These are phyloP conservation scores for Redunca redunca DNA, from an alignment of 2,113 vertebrate species.

Conservation along the genomic window DNA sequence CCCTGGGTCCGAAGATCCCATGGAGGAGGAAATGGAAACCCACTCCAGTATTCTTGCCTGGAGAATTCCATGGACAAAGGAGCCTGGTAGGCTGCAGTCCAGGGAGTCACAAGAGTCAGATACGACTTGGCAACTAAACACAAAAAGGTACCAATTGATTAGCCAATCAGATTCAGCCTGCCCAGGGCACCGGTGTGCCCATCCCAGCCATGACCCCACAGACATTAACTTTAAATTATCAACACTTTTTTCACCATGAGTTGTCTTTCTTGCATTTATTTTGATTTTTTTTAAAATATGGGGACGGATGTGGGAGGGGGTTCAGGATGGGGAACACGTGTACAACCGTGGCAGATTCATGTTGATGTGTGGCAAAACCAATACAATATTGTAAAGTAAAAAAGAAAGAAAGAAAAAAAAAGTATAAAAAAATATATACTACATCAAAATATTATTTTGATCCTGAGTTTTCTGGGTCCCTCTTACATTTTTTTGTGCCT, in stretches of 20 bases:
- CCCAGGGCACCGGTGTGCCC: fast-evolving
- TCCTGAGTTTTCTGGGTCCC: neutral
- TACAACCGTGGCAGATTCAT: no score
- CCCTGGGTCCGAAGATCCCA: neutral
- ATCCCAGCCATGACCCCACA: neutral
- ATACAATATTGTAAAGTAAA: no score
- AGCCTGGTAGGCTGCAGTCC: neutral
- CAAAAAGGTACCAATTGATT: neutral
- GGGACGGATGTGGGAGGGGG: no score
- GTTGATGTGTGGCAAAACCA: no score
- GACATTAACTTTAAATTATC: neutral
- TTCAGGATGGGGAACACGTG: no score
- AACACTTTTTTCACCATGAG: neutral
- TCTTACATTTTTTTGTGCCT: neutral
- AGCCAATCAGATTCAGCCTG: neutral
- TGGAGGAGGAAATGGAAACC: neutral
- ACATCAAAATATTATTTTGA: neutral
- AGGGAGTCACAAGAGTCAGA: neutral
- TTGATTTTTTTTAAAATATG: neutral
- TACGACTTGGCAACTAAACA: neutral
- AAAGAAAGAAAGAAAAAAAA: neutral
- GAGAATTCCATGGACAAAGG: neutral
- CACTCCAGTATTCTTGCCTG: neutral
- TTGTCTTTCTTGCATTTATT: neutral
- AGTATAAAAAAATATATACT: no score